Percentiles rank a stretch among this genome's conserved stretches.
phyloP scores from a whole-genome alignment of 2,113 vertebrate species.

The Stigmatopora nigra region DNA sequence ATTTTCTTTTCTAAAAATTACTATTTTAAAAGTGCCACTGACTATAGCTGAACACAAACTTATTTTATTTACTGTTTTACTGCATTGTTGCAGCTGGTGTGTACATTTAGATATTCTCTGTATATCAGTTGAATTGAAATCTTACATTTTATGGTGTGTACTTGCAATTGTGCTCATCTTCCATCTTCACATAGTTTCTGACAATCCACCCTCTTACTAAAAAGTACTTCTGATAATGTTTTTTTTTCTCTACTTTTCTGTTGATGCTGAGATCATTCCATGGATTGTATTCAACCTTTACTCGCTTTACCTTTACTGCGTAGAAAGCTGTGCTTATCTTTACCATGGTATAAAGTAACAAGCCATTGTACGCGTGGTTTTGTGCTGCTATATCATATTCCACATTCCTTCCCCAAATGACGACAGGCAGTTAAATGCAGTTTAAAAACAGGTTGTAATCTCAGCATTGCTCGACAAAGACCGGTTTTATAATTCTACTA shows the following conservation, averaged over 20 bases:
- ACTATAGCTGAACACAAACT: neutral
- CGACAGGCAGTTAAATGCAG: neutral
- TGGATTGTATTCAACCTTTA: neutral
- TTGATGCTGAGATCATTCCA: neutral
- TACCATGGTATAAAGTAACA: constrained; percentile 5
- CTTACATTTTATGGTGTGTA: neutral
- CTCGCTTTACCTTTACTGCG: neutral
- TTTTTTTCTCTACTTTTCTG: neutral
- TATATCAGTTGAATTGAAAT: no score
- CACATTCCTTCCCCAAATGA: neutral
- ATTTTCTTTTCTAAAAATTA: neutral
- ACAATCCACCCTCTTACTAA: constrained; percentile 39
- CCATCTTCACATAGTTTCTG: constrained; percentile 41
- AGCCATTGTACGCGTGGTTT: neutral
- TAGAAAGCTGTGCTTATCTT: neutral
- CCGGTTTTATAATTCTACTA: no score
- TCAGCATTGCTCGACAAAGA: no score
- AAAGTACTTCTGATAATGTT: constrained; percentile 16
- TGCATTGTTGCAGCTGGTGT: no score
- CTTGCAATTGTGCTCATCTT: constrained; percentile 38
- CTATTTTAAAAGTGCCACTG: neutral
- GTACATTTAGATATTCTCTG: no score
- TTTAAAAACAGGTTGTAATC: neutral
- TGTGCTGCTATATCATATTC: neutral
- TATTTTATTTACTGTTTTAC: no score